phyloP scores from a whole-genome alignment of 2,797 vertebrate genomes.

The Hipposideros larvatus region DNA sequence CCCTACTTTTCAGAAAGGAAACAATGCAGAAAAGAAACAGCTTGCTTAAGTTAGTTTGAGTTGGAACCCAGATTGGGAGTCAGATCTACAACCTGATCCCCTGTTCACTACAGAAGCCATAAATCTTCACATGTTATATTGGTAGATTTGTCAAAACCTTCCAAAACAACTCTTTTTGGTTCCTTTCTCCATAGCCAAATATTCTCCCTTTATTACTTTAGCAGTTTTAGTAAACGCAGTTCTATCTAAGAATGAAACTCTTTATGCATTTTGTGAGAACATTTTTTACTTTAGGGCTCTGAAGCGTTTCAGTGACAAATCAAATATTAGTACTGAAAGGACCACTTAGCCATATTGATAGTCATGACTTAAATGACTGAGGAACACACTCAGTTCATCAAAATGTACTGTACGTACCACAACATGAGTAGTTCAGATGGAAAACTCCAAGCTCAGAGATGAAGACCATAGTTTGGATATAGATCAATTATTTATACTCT shows the following conservation, averaged over 20 bases:
- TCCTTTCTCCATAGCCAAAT: conserved; percentile 84
- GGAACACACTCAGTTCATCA: neutral
- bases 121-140: conserved; percentile 60
- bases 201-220: conserved; percentile 84
- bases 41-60: neutral
- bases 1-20: neutral
- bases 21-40: neutral
- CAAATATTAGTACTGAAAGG: neutral
- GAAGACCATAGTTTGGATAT: neutral
- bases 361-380: neutral
- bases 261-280: conserved; percentile 60
- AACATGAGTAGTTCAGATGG: neutral
- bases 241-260: conserved; percentile 84
- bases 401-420: neutral
- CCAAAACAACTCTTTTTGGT: conserved; percentile 79
- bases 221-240: conserved; percentile 85
- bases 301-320: conserved; percentile 6
- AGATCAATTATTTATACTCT: neutral
- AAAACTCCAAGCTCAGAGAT: neutral
- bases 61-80: neutral
- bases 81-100: neutral
- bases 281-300: conserved; percentile 58
- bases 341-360: neutral
- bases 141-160: conserved; percentile 80
- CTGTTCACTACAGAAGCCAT: neutral